Conservation (phyloP, 1,140 invertebrate species). For the Sinonovacula constricta region DNA sequence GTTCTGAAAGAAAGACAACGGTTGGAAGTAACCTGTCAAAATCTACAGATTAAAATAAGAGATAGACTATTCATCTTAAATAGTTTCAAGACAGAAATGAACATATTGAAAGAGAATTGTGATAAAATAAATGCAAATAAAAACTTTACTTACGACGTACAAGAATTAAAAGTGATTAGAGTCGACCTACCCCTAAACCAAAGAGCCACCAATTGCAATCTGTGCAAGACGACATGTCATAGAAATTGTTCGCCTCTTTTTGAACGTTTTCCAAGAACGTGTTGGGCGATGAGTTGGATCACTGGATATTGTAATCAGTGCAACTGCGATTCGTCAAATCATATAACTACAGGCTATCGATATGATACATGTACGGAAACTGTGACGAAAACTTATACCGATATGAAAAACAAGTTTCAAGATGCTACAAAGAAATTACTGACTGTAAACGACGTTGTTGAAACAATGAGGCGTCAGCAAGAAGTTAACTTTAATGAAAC, state of each 20-base stretch:
- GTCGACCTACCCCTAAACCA: neutral
- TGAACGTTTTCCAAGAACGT: neutral
- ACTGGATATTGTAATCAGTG: neutral
- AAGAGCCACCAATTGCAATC: constrained; percentile 3
- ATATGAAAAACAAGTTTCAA: too few relatives aligned
- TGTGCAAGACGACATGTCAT: neutral
- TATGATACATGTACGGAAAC: too few relatives aligned
- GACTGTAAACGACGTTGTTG: neutral
- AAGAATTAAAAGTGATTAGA: neutral
- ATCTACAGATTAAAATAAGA: neutral
- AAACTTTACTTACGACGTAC: neutral
- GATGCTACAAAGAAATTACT: neutral
- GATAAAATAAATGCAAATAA: neutral
- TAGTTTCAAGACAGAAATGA: neutral
- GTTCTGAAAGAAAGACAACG: neutral
- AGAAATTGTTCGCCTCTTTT: neutral
- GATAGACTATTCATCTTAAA: neutral
- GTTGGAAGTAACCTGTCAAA: neutral
- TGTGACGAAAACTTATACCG: neutral
- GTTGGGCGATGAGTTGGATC: neutral
- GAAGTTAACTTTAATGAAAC: too few relatives aligned
- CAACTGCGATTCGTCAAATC: neutral
- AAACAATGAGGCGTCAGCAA: neutral
- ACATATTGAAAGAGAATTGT: neutral
- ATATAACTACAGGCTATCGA: too few relatives aligned